Evolutionary conservation across 2,797 vertebrate genomes (phyloP), one percentile per base, ranked within the genome.

Genomic region (Diplodus puntazzo): DNA sequence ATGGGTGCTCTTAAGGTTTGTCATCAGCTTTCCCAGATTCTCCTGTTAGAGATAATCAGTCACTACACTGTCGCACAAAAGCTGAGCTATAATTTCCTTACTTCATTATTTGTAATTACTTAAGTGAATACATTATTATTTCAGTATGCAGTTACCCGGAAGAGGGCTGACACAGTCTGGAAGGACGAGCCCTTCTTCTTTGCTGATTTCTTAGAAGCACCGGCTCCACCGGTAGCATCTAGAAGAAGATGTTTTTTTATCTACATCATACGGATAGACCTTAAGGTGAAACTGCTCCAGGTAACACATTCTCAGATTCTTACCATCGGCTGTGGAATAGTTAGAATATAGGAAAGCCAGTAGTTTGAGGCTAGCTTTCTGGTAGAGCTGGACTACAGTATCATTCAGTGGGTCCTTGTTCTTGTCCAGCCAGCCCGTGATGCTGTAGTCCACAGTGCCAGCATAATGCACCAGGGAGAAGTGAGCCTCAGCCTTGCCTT

Each of bases 1-100:
- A 57, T 97, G 96, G 1, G 96, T 97, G 82, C 95, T 95, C 64
- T 72, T 93, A 62, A 97, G 48, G 79, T 97, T 97, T 18, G 94
- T 86, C 96, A 97, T 97, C 1, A 91, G 90, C 85, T 97, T 97
- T 48, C 96, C 96, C 57, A 97, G 88, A 84, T 97, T 97, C 84
- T 97, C 96, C 96, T 97, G 84, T 58, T 17, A 5, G 30, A 83
- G 49, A 81, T 61, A 12, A 83, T 58, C 11, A 58, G 54, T 60
- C 30, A 67, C 48, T 50, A 30, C 18, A 30, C 61, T 54, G 5
- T 21, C 53, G 66, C 0, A 67, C 6, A 57, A 48, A 18, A 8
- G 9, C 54, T 39, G 16, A 60, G n/a, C 21, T 16, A 23, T 9
- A 6, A 25, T 75, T 14, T 23, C 1, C 34, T 3, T 39, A 10